Base-by-base conservation (phyloP, 2,888 invertebrate species). In the Thysanoteuthis rhombus region DNA sequence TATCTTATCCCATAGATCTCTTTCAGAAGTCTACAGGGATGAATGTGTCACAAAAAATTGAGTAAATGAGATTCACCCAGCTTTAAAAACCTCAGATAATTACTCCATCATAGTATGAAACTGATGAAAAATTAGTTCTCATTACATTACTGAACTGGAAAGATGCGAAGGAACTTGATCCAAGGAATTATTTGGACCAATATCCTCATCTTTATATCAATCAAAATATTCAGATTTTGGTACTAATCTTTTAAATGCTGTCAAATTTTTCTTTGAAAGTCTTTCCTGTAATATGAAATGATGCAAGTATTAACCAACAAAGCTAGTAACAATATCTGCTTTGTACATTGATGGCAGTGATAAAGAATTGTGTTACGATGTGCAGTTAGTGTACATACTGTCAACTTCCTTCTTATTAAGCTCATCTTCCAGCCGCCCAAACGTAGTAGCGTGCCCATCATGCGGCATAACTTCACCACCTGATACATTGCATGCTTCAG, bases 301-400 rank as follows among this genome's bases (percentile, higher is more conserved):
- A 16, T 75, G 75, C 36, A 58, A 58, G 8, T 58, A 32, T 58
- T 5, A 58, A 28, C 8, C 58, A 28, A 32, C 32, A 32, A 32
- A 32, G 25, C 5, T 25, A 5, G 25, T 58, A 28, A 0, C 3
- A 52, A 58, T 28, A 28, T 5, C 32, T 6, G 28, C 6, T 8
- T 5, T 32, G 40, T 42, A 5, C 42, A 92, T 45, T 45, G 39
- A 39, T 92, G 92, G 92, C 92, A 92, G 92, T 42, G 42, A 40
- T 45, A 45, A 45, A 92, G 36, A n/a, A 32, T n/a, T 3, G 32
- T n/a, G 92, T 92, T 92, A 92, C 16, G 45, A 22, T 40, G 42
- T 45, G 45, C n/a, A 45, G 92, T 92, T 92, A 92, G 92, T 92
- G 45, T 92, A 92, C 92, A 92, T 92, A 92, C 92, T 92, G 40